These are phyloP conservation scores for Syngnathus typhle DNA, from an alignment of 2,113 vertebrate species.

Conservation along the genomic window DNA sequence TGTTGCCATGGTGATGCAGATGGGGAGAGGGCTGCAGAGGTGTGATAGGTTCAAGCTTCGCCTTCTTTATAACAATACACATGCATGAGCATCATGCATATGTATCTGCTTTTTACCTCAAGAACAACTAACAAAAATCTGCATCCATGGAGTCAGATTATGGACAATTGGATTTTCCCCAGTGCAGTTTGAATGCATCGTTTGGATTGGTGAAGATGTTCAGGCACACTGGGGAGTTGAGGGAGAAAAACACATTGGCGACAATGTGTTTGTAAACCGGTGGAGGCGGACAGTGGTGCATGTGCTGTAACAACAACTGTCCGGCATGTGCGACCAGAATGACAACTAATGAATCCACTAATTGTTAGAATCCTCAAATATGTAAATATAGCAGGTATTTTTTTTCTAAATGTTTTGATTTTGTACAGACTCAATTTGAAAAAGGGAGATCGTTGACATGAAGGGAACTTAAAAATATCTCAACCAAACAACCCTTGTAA, in stretches of 20 bases:
- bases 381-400: conserved; percentile 68
- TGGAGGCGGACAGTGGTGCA: neutral
- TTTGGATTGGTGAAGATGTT: conserved; percentile 31
- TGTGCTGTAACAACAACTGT: neutral
- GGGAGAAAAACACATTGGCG: conserved; percentile 26
- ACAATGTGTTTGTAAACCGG: neutral
- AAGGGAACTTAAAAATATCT: conserved; percentile 29
- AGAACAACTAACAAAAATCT: conserved; percentile 50
- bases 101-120: conserved; percentile 79
- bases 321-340: conserved; percentile 31
- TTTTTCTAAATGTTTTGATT: conserved; percentile 64
- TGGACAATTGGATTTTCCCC: neutral
- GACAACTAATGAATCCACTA: conserved; percentile 57
- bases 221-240: conserved; percentile 17
- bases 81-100: conserved; percentile 13
- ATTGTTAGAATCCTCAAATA: conserved; percentile 70
- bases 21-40: conserved; percentile 21
- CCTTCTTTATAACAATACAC: conserved; percentile 40
- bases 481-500: conserved; percentile 22
- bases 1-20: conserved; percentile 44
- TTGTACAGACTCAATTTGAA: conserved; percentile 61
- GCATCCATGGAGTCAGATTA: conserved; percentile 26
- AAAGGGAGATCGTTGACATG: conserved; percentile 49
- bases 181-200: neutral
- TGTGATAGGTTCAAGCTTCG: conserved; percentile 22